These are phyloP conservation scores for Helogale parvula DNA, from an alignment of 2,113 vertebrate species.

Conservation along the genomic window DNA sequence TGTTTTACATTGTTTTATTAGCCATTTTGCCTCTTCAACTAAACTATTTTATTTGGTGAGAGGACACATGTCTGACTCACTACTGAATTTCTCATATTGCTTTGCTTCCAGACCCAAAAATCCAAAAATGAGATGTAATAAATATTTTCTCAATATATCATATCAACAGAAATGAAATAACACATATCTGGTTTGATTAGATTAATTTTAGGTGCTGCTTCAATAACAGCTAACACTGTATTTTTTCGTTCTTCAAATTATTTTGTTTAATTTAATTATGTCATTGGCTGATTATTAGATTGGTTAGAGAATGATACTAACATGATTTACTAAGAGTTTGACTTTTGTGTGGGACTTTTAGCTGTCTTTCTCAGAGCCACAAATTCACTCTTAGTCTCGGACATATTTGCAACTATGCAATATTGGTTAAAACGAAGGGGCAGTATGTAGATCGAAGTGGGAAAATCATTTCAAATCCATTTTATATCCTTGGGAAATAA, in stretches of 20 bases:
- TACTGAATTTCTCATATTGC: neutral
- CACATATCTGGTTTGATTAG: neutral
- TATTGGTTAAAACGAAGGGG: neutral
- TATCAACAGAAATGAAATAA: neutral
- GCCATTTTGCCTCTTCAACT: neutral
- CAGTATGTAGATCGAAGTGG: neutral
- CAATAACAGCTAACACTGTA: neutral
- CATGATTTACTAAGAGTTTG: neutral
- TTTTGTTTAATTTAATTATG: neutral
- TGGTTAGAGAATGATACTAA: neutral
- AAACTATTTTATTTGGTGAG: neutral
- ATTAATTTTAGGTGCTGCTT: neutral
- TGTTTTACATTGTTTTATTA: neutral
- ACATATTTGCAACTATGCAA: neutral
- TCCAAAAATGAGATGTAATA: neutral
- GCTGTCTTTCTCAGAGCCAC: neutral
- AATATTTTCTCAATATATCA: neutral
- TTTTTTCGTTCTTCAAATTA: neutral
- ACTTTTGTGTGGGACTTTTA: neutral
- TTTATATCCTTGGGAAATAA: neutral
- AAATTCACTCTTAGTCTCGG: neutral
- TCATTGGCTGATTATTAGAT: neutral
- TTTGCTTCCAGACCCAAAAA: neutral
- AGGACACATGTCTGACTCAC: neutral
- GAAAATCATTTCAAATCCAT: neutral